phyloP scores from a whole-genome alignment of 2,797 vertebrate species.

The Acrossocheilus fasciatus region DNA sequence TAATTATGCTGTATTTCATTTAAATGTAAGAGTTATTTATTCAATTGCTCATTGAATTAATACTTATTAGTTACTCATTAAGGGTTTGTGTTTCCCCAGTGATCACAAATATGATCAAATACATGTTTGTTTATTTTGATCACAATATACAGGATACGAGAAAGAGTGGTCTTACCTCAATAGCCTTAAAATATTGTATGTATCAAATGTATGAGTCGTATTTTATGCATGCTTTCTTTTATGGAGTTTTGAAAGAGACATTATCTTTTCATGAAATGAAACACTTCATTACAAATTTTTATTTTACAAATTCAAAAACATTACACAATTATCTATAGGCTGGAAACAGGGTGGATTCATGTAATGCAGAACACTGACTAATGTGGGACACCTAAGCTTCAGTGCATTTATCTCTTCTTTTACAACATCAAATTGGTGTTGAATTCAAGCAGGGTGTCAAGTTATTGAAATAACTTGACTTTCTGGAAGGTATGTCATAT shows the following conservation, averaged over 20 bases:
- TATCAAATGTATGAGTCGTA: not conserved
- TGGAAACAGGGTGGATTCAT: not conserved
- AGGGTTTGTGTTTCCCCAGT: not conserved
- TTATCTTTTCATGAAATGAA: not conserved
- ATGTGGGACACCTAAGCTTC: not conserved
- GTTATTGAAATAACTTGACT: not conserved
- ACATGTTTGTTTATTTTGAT: not conserved
- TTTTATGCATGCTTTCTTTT: not conserved
- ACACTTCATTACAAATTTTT: not conserved
- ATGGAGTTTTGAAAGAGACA: not conserved
- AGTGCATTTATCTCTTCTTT: not conserved
- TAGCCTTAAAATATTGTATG: not conserved
- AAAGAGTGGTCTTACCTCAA: not conserved
- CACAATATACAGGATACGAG: too few relatives aligned
- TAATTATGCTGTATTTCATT: not conserved
- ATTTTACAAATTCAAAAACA: too few relatives aligned
- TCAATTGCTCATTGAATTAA: not conserved
- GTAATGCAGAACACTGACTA: not conserved
- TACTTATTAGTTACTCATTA: not conserved
- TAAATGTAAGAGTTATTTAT: not conserved
- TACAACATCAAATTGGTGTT: not conserved
- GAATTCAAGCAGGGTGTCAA: not conserved
- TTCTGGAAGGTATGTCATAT: not conserved
- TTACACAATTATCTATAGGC: not conserved
- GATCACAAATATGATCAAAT: not conserved